Percentiles rank a stretch among this genome's conserved stretches.
phyloP scores from a whole-genome alignment of 2,113 vertebrate species.

The Gyps fulvus region DNA sequence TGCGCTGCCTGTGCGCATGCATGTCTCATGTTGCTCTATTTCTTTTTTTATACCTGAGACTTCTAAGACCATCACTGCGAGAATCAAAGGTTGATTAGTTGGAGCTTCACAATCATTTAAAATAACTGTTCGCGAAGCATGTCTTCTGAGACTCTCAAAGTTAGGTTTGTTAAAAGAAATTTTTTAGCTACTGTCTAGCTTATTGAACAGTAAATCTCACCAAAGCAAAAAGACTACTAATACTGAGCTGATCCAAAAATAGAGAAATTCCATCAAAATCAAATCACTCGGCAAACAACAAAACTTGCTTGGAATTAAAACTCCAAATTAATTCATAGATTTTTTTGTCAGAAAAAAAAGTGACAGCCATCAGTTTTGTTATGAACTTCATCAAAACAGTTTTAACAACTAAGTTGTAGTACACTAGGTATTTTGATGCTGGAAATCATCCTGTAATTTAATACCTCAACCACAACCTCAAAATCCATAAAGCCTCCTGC shows the following conservation, averaged over 20 bases:
- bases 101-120: neutral
- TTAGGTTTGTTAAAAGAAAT: neutral
- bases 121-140: accelerated
- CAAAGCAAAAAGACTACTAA: neutral
- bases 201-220: neutral
- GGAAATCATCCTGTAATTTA: neutral
- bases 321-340: neutral
- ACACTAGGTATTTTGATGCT: neutral
- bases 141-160: neutral
- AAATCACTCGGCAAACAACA: neutral
- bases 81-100: neutral
- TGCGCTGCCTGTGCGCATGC: accelerated
- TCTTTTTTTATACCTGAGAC: neutral
- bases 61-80: neutral
- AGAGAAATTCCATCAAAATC: neutral
- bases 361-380: neutral
- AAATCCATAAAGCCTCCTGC: neutral
- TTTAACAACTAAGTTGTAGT: neutral
- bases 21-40: neutral
- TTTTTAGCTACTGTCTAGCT: neutral
- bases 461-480: neutral
- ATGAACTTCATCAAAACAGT: neutral
- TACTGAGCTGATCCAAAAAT: neutral
- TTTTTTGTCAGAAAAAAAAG: neutral
- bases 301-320: neutral